Evolutionary conservation across 2,888 invertebrate species (phyloP), one percentile per base, ranked within the genome.

Genomic region (Dicranocentrus wangi): DNA sequence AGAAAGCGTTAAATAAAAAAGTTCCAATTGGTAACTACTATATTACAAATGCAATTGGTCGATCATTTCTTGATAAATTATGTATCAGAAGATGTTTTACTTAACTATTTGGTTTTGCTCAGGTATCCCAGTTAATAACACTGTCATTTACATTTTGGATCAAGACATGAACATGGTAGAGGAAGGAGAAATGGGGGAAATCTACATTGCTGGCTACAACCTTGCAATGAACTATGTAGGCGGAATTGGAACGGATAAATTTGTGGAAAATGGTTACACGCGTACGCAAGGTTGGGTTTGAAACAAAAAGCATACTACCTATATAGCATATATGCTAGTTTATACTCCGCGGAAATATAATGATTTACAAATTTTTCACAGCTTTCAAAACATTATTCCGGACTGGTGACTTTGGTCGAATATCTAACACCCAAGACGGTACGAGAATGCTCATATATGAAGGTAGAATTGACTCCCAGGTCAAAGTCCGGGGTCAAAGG

Each of bases 21-120:
- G 92, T 96, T 65, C 95, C 96, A 2, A 96, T 97, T 85, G 95
- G 95, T 94, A 88, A 5, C n/a, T n/a, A n/a, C n/a, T n/a, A n/a
- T n/a, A n/a, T n/a, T n/a, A n/a, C n/a, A n/a, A n/a, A n/a, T n/a
- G n/a, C n/a, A n/a, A n/a, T n/a, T n/a, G n/a, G n/a, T n/a, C n/a
- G n/a, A n/a, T n/a, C n/a, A n/a, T n/a, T n/a, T n/a, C n/a, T n/a
- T n/a, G n/a, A n/a, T n/a, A n/a, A n/a, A n/a, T n/a, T n/a, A n/a
- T n/a, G n/a, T n/a, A n/a, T n/a, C n/a, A n/a, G n/a, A n/a, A n/a
- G n/a, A n/a, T n/a, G n/a, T n/a, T n/a, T n/a, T n/a, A n/a, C n/a
- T n/a, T n/a, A n/a, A n/a, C n/a, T n/a, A n/a, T n/a, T n/a, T n/a
- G n/a, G n/a, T n/a, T n/a, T n/a, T n/a, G n/a, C n/a, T 8, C 2